A percentile compares a stretch with the other conserved stretches of the same genome.
These are phyloP conservation scores for Dryoscopus gambensis DNA, from an alignment of 2,113 vertebrate genomes.

Conservation along the genomic window DNA sequence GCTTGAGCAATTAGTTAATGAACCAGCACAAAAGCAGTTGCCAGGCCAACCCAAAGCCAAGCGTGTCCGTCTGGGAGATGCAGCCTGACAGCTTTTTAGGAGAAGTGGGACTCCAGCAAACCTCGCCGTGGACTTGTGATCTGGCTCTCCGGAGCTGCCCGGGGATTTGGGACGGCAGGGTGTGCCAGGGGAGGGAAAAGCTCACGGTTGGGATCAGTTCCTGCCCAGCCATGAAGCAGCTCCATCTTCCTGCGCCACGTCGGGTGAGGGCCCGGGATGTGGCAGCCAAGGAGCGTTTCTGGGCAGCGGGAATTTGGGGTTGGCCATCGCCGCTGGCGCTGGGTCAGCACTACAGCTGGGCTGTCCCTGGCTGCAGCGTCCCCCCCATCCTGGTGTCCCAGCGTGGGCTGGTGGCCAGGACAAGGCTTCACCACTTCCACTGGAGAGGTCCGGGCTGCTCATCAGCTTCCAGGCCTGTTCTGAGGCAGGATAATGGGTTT, in stretches of 20 bases:
- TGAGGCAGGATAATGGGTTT: neutral
- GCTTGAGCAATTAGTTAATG: conserved; percentile 17
- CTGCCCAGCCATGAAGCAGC: neutral
- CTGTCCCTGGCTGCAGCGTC: neutral
- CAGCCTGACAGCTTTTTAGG: neutral
- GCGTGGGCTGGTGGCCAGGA: neutral
- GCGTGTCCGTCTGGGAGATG: neutral
- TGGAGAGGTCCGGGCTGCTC: neutral
- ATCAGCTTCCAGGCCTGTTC: neutral
- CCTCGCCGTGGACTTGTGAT: fast-evolving
- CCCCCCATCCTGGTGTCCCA: neutral
- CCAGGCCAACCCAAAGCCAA: conserved; percentile 25
- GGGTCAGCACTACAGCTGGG: neutral
- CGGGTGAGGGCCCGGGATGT: neutral
- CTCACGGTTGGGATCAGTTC: fast-evolving
- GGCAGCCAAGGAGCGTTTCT: neutral
- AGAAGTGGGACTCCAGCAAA: neutral
- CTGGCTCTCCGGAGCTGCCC: neutral
- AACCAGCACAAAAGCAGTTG: conserved; percentile 34
- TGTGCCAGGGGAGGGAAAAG: neutral
- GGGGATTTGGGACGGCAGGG: neutral
- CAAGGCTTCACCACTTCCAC: neutral
- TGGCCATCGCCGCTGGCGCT: neutral
- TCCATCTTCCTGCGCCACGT: neutral
- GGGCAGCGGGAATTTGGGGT: neutral